Evolutionary conservation across 2,888 invertebrate species (phyloP), one percentile per base, ranked within the genome.

Genomic region (Melitaea athalia): DNA sequence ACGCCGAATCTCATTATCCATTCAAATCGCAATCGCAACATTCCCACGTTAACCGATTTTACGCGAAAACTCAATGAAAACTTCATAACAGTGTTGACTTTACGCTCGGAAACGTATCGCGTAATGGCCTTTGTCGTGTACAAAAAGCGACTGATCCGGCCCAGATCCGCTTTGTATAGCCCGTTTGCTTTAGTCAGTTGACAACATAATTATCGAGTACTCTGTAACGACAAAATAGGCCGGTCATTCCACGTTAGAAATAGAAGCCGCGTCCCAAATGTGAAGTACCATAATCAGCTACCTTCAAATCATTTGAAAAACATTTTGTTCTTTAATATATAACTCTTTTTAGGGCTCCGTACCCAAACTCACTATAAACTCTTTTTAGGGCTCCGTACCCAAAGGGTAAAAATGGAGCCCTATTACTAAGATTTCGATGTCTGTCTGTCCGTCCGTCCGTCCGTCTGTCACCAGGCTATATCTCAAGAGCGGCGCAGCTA

Each of bases 51-150:
- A 87, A 86, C 84, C 83, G 86, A 87, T 90, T 88, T 89, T 82
- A 82, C 82, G 78, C 78, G 86, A 84, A 85, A 87, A 85, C 85
- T 84, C 85, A 83, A 85, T 88, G 88, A 82, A 88, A 89, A 90
- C 87, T 91, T 89, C 88, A 90, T 91, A 90, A 87, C 89, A 81
- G 85, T 87, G 87, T 89, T 90, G 89, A 89, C 88, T 91, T 87
- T 87, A 70, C 75, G 77, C 74, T 88, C 84, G 85, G 83, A 86
- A 91, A 88, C 87, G 84, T 85, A 88, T 89, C 87, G 85, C 85
- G 85, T 88, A 91, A 89, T 91, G 87, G 89, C 88, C 87, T 89
- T 91, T 91, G 89, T 89, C 80, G 82, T 79, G 82, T 77, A 84
- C 90, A 91, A 91, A 92, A 92, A 90, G 89, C 89, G 86, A 84